Percentiles rank a stretch among this genome's conserved stretches.
Conservation (phyloP, 2,113 vertebrate species). For the Pangasianodon gigas region DNA sequence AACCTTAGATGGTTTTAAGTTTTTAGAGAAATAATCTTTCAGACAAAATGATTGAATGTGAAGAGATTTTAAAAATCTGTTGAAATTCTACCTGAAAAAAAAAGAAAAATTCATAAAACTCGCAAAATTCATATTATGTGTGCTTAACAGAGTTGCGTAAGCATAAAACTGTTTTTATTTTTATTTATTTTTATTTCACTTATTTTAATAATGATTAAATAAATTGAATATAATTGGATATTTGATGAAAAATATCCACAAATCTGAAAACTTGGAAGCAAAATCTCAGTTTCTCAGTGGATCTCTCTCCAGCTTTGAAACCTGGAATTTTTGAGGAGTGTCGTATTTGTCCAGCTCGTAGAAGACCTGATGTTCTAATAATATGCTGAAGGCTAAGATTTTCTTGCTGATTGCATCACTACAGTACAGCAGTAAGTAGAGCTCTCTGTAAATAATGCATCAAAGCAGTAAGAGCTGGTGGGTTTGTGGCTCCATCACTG, state of each 20-base stretch:
- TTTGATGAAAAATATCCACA: background rate
- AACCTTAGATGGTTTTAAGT: background rate
- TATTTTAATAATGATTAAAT: background rate
- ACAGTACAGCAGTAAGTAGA: background rate
- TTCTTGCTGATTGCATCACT: constrained; percentile 15
- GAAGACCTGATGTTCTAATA: background rate
- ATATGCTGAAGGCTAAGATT: background rate
- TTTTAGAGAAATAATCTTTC: background rate
- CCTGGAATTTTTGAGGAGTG: background rate
- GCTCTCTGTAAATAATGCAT: constrained; percentile 13
- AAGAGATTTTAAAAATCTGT: background rate
- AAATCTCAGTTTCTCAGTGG: background rate
- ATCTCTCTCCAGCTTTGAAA: background rate
- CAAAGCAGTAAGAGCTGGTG: background rate
- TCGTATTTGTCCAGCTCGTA: background rate
- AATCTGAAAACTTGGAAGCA: background rate
- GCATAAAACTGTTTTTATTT: background rate
- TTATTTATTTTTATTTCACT: background rate
- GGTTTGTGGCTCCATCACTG: background rate
- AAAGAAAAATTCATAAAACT: background rate
- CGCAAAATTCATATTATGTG: background rate
- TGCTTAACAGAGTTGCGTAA: background rate
- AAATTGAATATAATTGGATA: background rate
- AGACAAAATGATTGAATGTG: background rate
- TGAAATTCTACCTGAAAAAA: background rate